Base-by-base conservation (phyloP, 2,888 invertebrate species). In the Sinhomidia bicolor region DNA sequence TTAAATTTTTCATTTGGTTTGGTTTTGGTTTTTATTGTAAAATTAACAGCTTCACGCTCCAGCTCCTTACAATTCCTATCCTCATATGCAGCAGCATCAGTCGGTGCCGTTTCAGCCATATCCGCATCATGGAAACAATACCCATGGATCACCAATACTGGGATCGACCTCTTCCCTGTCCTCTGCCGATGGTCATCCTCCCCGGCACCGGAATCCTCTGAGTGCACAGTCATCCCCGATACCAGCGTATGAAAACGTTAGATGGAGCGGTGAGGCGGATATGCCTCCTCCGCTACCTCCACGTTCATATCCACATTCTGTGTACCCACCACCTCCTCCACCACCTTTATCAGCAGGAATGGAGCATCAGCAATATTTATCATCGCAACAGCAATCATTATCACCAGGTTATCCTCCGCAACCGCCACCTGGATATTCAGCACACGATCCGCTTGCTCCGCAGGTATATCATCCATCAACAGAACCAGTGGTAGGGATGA, bases 61-160 rank as follows among this genome's bases (percentile, higher is more conserved):
- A 88, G 90, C 90, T 80, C 92, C 92, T 81, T 91, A 90, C 90
- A 91, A 89, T 89, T 89, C 91, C 79, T 90, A 83, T 85, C 90
- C 91, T 23, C 91, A 90, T 76, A 84, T 86, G 44, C 86, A 62
- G 17, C 54, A 60, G 32, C 65, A 74, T 83, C 91, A 91, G 32
- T 88, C 92, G 47, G 91, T 92, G 41, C 68, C 89, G 23, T 91
- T 91, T 87, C 91, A 91, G 57, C 92, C 91, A 1, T 88, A 79
- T 32, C 82, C 82, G 1, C 68, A 44, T 23, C 87, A 93, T 93
- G 51, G 93, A 93, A 57, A 93, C 57, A n/a, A 17, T n/a, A n/a
- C n/a, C 26, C 51, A 47, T 20, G n/a, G 26, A 92, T 92, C 86
- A 92, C 92, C 36, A 89, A 92, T 26, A 90, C 93, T 93, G 41